Evolutionary conservation across 2,888 invertebrate species (phyloP).

Genomic region (Stenodema calcarata): DNA sequence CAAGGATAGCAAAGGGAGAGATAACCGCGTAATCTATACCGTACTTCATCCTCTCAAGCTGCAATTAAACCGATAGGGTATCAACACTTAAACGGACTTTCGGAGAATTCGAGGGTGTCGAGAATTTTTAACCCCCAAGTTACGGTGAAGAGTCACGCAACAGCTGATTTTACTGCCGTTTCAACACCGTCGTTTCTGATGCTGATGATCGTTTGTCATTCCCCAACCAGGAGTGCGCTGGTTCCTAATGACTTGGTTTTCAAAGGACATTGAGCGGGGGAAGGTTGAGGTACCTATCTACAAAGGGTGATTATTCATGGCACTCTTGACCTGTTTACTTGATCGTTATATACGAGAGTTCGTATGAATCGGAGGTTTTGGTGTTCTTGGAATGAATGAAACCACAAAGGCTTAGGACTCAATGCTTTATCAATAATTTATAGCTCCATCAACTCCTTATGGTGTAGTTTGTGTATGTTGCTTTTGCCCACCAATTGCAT

Average conservation of each 20-base stretch:
- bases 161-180: neutral
- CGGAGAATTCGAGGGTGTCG: neutral
- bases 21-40: neutral
- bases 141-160: constrained; percentile 6
- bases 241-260: neutral
- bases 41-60: neutral
- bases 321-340: neutral
- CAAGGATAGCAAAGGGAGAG: too few relatives aligned
- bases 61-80: neutral
- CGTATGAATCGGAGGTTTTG: neutral
- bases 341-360: neutral
- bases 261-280: neutral
- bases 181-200: neutral
- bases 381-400: neutral
- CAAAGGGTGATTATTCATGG: neutral
- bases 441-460: neutral
- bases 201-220: constrained; percentile 22
- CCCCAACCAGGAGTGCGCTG: neutral
- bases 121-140: neutral
- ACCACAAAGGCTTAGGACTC: neutral
- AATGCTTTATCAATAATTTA: neutral
- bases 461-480: too few relatives aligned
- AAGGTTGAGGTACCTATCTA: neutral
- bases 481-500: too few relatives aligned
- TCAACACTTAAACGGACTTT: neutral